Evolutionary conservation across 2,888 invertebrate genomes (phyloP).

Genomic region (Drosophila setosimentum): DNA sequence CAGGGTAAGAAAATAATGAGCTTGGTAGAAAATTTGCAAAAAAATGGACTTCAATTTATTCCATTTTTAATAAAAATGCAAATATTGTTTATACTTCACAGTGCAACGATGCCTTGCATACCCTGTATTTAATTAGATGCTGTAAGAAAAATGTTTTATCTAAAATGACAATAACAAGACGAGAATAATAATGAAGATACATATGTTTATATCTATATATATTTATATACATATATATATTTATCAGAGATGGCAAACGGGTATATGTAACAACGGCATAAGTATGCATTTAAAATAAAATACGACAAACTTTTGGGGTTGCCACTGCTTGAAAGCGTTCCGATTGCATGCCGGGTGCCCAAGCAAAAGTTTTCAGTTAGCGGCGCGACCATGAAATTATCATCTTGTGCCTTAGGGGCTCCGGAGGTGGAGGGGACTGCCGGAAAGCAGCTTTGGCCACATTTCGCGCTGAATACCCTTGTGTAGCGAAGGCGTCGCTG

Average conservation of each 20-base stretch:
- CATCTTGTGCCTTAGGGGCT: slow-evolving; percentile 15
- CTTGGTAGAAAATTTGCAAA: slow-evolving; percentile 35
- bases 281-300: slow-evolving; percentile 7
- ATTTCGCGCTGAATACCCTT: slow-evolving; percentile 67
- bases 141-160: background rate
- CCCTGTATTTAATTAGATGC: slow-evolving; percentile 7
- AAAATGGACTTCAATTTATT: slow-evolving; percentile 60
- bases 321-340: slow-evolving; percentile 50
- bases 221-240: background rate
- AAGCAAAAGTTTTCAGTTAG: slow-evolving; percentile 52
- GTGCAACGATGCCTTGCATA: slow-evolving; percentile 25
- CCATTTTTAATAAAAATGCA: slow-evolving; percentile 78
- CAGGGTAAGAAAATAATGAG: slow-evolving; percentile 42
- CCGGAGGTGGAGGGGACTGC: slow-evolving; percentile 19
- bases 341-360: slow-evolving; percentile 39
- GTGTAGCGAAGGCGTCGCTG: slow-evolving; percentile 48
- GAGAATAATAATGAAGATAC: background rate
- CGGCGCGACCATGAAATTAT: slow-evolving; percentile 47
- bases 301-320: slow-evolving; percentile 18
- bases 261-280: slow-evolving; percentile 2
- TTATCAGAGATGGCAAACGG: background rate
- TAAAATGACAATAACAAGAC: background rate
- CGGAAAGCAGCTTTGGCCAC: slow-evolving; percentile 76
- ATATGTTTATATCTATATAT: background rate
- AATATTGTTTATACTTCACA: slow-evolving; percentile 49